Conservation (phyloP, 2,888 invertebrate species). For the Ceriagrion tenellum region DNA sequence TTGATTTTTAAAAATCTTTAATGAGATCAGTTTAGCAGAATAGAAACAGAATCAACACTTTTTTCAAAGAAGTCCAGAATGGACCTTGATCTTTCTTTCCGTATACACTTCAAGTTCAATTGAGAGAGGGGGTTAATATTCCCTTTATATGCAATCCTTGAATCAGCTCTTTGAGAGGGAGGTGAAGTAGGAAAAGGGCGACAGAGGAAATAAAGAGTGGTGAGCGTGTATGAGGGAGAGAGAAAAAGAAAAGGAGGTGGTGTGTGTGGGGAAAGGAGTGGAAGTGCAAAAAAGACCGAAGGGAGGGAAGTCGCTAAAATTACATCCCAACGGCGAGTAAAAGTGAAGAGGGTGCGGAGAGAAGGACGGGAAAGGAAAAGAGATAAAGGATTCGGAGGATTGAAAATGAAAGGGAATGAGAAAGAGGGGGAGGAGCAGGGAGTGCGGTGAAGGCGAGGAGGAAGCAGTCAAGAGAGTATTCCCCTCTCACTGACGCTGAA, state of each 20-base stretch:
- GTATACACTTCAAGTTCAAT: too few relatives aligned
- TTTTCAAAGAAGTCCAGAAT: too few relatives aligned
- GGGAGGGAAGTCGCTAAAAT: background rate
- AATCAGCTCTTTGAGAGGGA: background rate
- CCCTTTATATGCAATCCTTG: background rate
- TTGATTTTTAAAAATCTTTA: too few relatives aligned
- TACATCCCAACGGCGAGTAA: background rate
- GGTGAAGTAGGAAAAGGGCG: background rate
- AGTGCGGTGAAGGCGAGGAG: background rate
- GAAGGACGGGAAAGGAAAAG: background rate
- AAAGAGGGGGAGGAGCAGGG: background rate
- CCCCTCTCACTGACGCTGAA: background rate
- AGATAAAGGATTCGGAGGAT: background rate
- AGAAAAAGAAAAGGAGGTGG: too few relatives aligned
- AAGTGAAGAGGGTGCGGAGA: background rate
- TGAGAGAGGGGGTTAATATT: background rate
- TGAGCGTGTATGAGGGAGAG: background rate
- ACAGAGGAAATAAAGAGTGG: background rate
- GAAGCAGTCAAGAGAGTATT: background rate
- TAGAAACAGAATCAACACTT: too few relatives aligned
- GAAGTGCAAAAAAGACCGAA: background rate
- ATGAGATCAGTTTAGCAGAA: too few relatives aligned
- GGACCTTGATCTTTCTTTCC: too few relatives aligned
- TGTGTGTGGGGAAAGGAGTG: background rate
- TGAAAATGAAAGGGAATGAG: conserved; percentile 31